phyloP scores from a whole-genome alignment of 2,888 invertebrate genomes.

The Stenoptilia bipunctidactyla region DNA sequence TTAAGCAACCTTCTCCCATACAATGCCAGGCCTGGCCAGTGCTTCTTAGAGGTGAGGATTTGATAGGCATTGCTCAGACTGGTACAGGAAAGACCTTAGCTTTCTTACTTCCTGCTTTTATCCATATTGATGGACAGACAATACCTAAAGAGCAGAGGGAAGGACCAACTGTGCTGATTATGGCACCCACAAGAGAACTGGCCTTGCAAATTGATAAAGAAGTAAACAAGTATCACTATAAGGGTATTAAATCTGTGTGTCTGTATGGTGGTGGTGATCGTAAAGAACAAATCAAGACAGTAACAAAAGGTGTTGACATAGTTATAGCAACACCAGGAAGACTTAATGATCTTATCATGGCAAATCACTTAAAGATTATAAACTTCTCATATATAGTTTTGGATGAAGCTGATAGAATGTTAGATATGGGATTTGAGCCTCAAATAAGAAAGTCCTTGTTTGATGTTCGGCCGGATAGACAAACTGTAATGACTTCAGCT shows the following conservation, averaged over 20 bases:
- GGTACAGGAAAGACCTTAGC: constrained; percentile 96
- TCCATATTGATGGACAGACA: constrained; percentile 91
- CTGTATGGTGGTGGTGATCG: constrained; percentile 93
- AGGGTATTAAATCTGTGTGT: constrained; percentile 89
- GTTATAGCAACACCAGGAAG: constrained; percentile 96
- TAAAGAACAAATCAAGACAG: constrained; percentile 79
- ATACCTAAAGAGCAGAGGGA: constrained; percentile 77
- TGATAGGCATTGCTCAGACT: constrained; percentile 97
- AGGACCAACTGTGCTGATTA: constrained; percentile 88
- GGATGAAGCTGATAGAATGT: constrained; percentile 93
- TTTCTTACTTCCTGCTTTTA: constrained; percentile 91
- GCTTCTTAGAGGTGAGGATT: constrained; percentile 88
- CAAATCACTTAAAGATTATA: constrained; percentile 78
- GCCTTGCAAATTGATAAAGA: constrained; percentile 95
- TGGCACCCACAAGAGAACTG: constrained; percentile 94
- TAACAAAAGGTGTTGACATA: constrained; percentile 89
- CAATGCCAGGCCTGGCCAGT: constrained; percentile 97
- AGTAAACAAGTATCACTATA: constrained; percentile 89
- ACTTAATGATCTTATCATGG: constrained; percentile 88
- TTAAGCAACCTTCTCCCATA: constrained; percentile 88
- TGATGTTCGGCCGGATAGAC: constrained; percentile 87
- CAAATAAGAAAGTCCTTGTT: constrained; percentile 87
- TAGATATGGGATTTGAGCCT: constrained; percentile 90
- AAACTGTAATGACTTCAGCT: constrained; percentile 97
- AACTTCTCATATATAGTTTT: constrained; percentile 89